Evolutionary conservation across 2,797 vertebrate genomes (phyloP), one percentile per base, ranked within the genome.

Genomic region (Crocodylus rhombifer): DNA sequence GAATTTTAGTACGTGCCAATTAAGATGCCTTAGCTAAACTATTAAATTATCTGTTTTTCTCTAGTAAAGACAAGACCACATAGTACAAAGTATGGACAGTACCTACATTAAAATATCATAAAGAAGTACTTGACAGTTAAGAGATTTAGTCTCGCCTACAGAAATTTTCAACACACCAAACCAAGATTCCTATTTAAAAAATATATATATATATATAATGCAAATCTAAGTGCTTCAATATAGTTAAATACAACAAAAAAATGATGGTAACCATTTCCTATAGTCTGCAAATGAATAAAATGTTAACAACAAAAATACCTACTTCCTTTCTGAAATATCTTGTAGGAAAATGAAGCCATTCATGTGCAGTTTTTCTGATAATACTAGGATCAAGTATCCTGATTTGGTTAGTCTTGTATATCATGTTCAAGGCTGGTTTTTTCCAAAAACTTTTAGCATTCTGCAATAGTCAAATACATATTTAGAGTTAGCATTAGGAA

Each of bases 301-400:
- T 69, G 60, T 18, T 23, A 75, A 86, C 11, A 80, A 16, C 15
- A 57, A 89, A 90, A 89, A 93, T 81, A 83, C 95, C 3, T 96
- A 98, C 98, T 97, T 98, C 96, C 10, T 96, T 95, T 95, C 89
- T 98, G n/a, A 97, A 96, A 92, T 98, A 98, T 28, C 77, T 94
- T 79, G 87, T 90, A n/a, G 98, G 98, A 84, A 98, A 98, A 86
- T 18, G 95, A 97, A 98, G 97, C 92, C 97, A 95, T 55, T 98
- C 97, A 77, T 98, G 96, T 86, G 98, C 98, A 6, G 98, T 96
- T 91, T 90, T 98, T 92, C 97, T 97, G 69, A 96, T 97, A 91
- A 98, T 97, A 81, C 95, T 96, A 77, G 98, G 98, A 94, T 98
- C 98, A 79, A 98, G 96, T 94, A 98, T 96, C 95, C 98, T 97